These are phyloP conservation scores for Malacoraja senta DNA, from an alignment of 2,797 vertebrate genomes.

Conservation along the genomic window DNA sequence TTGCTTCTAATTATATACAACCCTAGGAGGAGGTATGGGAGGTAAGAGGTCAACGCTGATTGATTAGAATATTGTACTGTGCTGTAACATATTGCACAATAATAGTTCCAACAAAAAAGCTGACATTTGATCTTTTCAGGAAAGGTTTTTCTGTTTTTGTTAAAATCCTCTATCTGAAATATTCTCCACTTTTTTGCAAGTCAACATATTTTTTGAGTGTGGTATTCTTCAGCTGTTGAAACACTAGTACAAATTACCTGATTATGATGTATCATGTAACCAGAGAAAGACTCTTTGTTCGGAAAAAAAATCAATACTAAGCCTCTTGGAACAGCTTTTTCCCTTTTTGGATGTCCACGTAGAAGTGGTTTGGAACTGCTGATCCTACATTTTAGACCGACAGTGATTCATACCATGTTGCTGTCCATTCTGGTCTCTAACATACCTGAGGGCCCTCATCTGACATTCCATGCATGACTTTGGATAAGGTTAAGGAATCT, in stretches of 20 bases:
- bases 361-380: constrained; percentile 59
- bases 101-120: not conserved
- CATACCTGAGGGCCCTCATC: constrained; percentile 53
- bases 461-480: constrained; percentile 53
- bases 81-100: not conserved
- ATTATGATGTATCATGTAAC: constrained; percentile 79
- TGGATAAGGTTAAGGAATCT: constrained; percentile 46
- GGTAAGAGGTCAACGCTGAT: not conserved
- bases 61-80: constrained; percentile 2
- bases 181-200: constrained; percentile 49
- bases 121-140: constrained; percentile 33
- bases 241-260: constrained; percentile 71
- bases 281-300: constrained; percentile 70
- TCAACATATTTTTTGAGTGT: constrained; percentile 50
- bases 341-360: constrained; percentile 47
- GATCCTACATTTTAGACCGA: constrained; percentile 61
- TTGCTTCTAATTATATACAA: constrained; percentile 30
- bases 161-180: constrained; percentile 43
- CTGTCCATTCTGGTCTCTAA: constrained; percentile 46
- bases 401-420: constrained; percentile 63
- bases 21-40: not conserved
- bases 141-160: constrained; percentile 43
- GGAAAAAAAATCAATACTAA: constrained; percentile 65
- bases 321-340: constrained; percentile 52
- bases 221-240: constrained; percentile 56